Conservation (phyloP, 2,888 invertebrate species). For the Biston betularia region DNA sequence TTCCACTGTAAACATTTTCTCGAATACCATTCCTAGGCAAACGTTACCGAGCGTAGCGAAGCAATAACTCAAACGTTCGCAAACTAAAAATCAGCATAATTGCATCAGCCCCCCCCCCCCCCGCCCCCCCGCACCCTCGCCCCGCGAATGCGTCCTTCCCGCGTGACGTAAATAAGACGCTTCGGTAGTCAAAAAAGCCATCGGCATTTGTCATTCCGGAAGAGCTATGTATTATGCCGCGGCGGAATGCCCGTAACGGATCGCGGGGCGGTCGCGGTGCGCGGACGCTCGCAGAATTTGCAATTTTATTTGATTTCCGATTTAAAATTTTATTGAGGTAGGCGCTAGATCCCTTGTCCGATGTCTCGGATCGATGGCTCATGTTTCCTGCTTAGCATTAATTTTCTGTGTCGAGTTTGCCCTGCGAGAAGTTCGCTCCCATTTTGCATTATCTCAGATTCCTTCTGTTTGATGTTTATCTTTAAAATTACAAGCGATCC, state of each 20-base stretch:
- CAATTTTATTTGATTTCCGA: constrained; percentile 69
- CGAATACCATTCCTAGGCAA: not conserved
- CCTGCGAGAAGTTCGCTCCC: constrained; percentile 2
- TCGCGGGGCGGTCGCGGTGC: constrained; percentile 48
- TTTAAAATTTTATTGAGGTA: constrained; percentile 61
- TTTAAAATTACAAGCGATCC: constrained; percentile 6
- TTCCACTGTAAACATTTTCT: constrained; percentile 5
- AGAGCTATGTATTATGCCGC: constrained; percentile 57
- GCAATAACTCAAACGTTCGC: constrained; percentile 26
- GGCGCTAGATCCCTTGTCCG: constrained; percentile 46
- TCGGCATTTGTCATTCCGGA: constrained; percentile 70
- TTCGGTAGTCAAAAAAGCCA: constrained; percentile 66
- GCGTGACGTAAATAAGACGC: constrained; percentile 56
- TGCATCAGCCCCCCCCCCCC: constrained; percentile 29
- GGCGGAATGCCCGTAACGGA: constrained; percentile 54
- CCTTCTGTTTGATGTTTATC: constrained; percentile 9
- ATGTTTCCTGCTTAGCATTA: constrained; percentile 23
- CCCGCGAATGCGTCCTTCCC: constrained; percentile 35
- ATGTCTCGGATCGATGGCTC: constrained; percentile 40
- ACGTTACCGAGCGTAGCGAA: constrained; percentile 8
- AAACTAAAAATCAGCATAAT: constrained; percentile 33
- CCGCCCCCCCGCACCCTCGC: constrained; percentile 26
- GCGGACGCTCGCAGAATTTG: constrained; percentile 56
- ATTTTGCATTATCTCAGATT: constrained; percentile 1
- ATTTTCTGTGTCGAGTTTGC: constrained; percentile 14